phyloP scores from a whole-genome alignment of 2,797 vertebrate genomes.

The Poecile montanus region DNA sequence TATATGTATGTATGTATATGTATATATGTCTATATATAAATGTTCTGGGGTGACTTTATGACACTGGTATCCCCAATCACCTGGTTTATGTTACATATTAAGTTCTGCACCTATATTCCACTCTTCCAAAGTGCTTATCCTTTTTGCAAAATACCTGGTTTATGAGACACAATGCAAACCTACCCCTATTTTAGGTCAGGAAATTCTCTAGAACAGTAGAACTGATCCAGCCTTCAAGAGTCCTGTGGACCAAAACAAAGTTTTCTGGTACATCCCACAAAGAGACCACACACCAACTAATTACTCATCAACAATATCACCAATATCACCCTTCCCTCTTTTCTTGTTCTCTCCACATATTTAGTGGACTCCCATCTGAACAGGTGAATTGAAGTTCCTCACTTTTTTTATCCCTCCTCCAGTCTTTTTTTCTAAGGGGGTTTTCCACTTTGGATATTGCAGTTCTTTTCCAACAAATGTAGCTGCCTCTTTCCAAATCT shows the following conservation, averaged over 20 bases:
- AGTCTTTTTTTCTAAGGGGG: background rate
- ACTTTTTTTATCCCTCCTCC: background rate
- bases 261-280: background rate
- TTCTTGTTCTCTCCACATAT: background rate
- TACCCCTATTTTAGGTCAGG: background rate
- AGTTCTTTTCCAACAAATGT: background rate
- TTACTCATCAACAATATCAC: background rate
- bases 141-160: background rate
- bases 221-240: background rate
- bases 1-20: no score
- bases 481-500: background rate
- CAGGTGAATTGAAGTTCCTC: background rate
- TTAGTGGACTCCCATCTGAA: background rate
- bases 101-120: background rate
- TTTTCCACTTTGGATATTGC: background rate
- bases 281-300: background rate
- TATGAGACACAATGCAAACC: background rate
- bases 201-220: background rate
- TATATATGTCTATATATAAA: no score
- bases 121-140: background rate
- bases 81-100: no score
- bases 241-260: background rate
- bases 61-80: no score
- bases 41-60: no score
- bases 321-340: background rate